A percentile compares a stretch with the other conserved stretches of the same genome.
Evolutionary conservation across 1,140 invertebrate species (phyloP).

Genomic region (Drosophila bocki): DNA sequence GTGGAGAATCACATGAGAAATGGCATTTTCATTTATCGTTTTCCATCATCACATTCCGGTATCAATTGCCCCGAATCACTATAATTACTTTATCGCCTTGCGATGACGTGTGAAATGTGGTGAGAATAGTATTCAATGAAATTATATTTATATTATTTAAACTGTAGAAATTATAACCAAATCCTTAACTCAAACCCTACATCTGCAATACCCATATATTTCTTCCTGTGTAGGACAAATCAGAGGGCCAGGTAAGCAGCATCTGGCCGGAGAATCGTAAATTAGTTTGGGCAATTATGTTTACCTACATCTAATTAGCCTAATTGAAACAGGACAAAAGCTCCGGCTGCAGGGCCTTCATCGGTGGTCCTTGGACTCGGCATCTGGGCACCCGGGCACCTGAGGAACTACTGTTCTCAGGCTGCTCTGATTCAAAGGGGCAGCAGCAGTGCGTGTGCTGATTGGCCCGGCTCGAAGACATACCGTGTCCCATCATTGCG

Average conservation of each 20-base stretch:
- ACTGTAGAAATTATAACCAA: not conserved
- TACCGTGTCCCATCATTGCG: conserved; percentile 28
- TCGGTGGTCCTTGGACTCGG: conserved; percentile 6
- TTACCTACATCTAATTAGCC: conserved; percentile 77
- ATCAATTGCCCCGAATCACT: not conserved
- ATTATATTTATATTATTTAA: no score
- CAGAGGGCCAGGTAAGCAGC: conserved; percentile 15
- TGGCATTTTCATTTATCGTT: not conserved
- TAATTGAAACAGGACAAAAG: conserved; percentile 77
- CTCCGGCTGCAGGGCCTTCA: conserved; percentile 27
- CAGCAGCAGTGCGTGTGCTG: conserved; percentile 29
- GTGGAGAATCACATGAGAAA: conserved; percentile 3
- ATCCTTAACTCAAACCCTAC: no score
- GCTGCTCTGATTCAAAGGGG: not conserved
- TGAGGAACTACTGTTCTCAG: not conserved
- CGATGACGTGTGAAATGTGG: not conserved
- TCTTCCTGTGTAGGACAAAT: conserved; percentile 16
- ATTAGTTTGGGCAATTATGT: conserved; percentile 72
- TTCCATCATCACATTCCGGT: not conserved
- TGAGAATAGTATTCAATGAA: not conserved
- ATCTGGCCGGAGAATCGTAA: conserved; percentile 52
- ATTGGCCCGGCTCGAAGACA: conserved; percentile 10
- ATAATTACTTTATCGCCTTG: not conserved
- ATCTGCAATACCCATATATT: not conserved
- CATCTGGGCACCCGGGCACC: not conserved